Evolutionary conservation across 2,113 vertebrate species (phyloP).

Genomic region (Nothoprocta pentlandii): DNA sequence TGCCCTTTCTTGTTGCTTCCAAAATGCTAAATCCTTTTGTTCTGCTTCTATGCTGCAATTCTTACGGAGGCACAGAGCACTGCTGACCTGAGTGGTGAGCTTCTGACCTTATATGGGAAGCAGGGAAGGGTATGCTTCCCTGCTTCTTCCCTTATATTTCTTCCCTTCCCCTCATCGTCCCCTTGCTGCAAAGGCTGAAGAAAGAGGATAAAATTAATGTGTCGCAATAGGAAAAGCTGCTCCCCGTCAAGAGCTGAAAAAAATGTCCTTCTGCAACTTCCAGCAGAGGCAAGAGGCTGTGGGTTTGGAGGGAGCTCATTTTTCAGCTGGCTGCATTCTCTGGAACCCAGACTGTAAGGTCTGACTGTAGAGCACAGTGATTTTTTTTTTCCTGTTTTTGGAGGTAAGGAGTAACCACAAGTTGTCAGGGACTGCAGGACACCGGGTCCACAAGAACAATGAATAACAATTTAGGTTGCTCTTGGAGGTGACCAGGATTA

Average conservation of each 20-base stretch:
- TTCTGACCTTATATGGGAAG: not conserved
- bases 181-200: not conserved
- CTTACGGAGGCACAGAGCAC: not conserved
- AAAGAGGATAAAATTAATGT: conserved; percentile 16
- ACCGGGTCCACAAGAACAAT: not conserved
- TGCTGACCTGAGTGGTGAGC: not conserved
- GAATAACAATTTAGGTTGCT: not conserved
- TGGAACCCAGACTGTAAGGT: not conserved
- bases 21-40: not conserved
- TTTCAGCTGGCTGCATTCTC: not conserved
- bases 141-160: not conserved
- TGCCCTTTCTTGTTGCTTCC: not conserved
- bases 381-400: not conserved
- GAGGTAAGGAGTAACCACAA: not conserved
- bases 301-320: not conserved
- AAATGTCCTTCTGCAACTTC: conserved; percentile 35
- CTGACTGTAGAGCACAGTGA: not conserved
- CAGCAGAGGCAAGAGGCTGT: not conserved
- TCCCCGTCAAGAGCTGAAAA: conserved; percentile 18
- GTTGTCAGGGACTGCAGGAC: not conserved
- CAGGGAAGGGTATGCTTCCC: not conserved
- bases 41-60: not conserved
- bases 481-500: not conserved
- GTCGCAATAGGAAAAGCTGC: conserved; percentile 1
- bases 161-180: not conserved